Base-by-base conservation (phyloP, 2,113 vertebrate genomes). In the Phyllostomus hastatus region DNA sequence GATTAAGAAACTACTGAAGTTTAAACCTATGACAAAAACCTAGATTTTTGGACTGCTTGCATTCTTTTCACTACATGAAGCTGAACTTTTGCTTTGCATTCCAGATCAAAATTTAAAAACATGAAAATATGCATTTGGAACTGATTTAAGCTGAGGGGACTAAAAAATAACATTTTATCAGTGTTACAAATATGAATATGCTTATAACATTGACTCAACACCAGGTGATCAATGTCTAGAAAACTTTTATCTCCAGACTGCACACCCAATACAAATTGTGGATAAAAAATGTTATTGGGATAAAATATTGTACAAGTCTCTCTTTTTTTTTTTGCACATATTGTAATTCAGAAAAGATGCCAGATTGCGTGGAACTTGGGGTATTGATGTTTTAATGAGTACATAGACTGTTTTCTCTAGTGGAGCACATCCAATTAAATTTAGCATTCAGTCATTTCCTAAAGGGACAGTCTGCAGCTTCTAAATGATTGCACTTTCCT, bases 351-450 rank as follows among this genome's bases (percentile, higher is more conserved):
- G 89, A 98, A 96, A 90, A 87, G 97, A 96, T 95, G 90, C 90
- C 94, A 98, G 97, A 92, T 97, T 97, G 95, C 82, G 97, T 96
- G 93, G 91, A 98, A 98, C 92, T 95, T 94, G 43, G 95, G 96
- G 92, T 97, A 98, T 97, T 98, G 97, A 98, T 97, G 96, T 98
- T 98, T 98, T 98, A 98, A 98, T 98, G 97, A 98, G 88, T 93
- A 83, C 80, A 83, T 83, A 95, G 70, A 93, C 96, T 97, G 93
- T 98, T 98, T 98, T 98, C 98, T 98, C 97, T 98, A 97, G 95
- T 97, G 97, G 97, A 98, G 97, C 96, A 97, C 97, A 98, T 98
- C 97, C 98, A 98, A 98, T 98, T 98, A 98, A 98, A 98, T 79
- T 96, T 97, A 97, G 92, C 94, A 98, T 96, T 97, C 94, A 96